Evolutionary conservation across 2,797 vertebrate genomes (phyloP), one percentile per base, ranked within the genome.

Genomic region (Lagocephalus sceleratus): DNA sequence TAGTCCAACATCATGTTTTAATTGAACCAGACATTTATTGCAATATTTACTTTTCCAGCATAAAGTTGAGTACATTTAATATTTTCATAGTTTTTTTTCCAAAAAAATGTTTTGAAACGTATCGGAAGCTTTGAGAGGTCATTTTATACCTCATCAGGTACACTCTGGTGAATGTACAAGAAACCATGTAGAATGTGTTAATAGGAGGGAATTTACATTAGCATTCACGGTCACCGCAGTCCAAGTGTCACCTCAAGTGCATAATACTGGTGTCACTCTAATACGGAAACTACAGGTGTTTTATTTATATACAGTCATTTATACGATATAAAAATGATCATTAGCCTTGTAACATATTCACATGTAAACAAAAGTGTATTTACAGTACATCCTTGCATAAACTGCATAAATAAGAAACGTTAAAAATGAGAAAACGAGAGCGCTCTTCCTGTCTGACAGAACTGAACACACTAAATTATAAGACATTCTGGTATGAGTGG

Each of bases 151-250:
- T 63, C 35, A 76, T 57, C 49, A 29, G 40, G 64, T 65, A 39
- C 45, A 20, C 51, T 52, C 35, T 57, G 57, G 54, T 57, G 49
- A 51, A 49, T 66, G 67, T 62, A 35, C 23, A 14, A 35, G 12
- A 35, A 4, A 12, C 32, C 32, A 77, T 50, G 41, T 47, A 48
- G 44, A 67, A 54, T 72, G 73, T 54, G 64, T 66, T 51, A 73
- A 73, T 69, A 69, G 22, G 54, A 55, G 51, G 60, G 16, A 56
- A 74, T 73, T 73, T 72, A 84, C 74, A 81, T 73, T 47, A 82
- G 85, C 75, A 85, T 88, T 87, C 81, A 83, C 42, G 50, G 68
- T 71, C 65, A 79, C 64, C 74, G 83, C 75, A 76, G 62, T 80
- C 82, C 73, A 69, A 69, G 54, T 67, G 63, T 73, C 52, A 81